Base-by-base conservation (phyloP, 2,888 invertebrate species). In the Stomorhina lunata region DNA sequence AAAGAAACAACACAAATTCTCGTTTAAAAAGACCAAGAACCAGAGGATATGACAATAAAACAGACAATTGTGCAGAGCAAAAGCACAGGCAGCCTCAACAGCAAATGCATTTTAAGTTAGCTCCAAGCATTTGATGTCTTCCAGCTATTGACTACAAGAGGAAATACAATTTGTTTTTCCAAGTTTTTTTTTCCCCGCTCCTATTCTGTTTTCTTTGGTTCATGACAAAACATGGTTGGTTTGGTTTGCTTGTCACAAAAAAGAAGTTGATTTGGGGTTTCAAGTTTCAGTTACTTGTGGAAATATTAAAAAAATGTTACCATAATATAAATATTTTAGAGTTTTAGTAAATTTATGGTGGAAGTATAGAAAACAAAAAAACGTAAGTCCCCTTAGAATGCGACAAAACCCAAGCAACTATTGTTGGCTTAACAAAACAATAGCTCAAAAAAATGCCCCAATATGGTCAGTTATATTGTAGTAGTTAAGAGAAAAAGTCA, bases 111-210 rank as follows among this genome's bases (percentile, higher is more conserved):
- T 80, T 84, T 80, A 81, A 81, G 81, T 81, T 84, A 68, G 84
- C 84, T 84, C 77, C 78, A 75, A 84, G 84, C 84, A 81, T 81
- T 83, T 78, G 80, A 77, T 77, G 77, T 76, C 84, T 83, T 69
- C 73, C 53, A 83, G 80, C 80, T 55, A 72, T 84, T 81, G 78
- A 78, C 68, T 77, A 75, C 71, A 78, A 83, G 73, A 80, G 75
- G 80, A 83, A 80, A 76, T 66, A 73, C 77, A 80, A 80, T 81
- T 83, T 77, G 68, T 80, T 78, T n/a, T 79, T 63, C 50, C 66
- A 40, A 45, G 20, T 48, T 65, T 53, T 34, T 68, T 22, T 40
- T 40, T 29, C 1, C 32, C 40, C 50, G 0, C 57, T 7, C 48
- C 65, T 59, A 59, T 40, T 5, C 10, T 17, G 12, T 37, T 37